These are phyloP conservation scores for Eupristina koningsbergeri DNA, from an alignment of 1,140 invertebrate species.

Conservation along the genomic window DNA sequence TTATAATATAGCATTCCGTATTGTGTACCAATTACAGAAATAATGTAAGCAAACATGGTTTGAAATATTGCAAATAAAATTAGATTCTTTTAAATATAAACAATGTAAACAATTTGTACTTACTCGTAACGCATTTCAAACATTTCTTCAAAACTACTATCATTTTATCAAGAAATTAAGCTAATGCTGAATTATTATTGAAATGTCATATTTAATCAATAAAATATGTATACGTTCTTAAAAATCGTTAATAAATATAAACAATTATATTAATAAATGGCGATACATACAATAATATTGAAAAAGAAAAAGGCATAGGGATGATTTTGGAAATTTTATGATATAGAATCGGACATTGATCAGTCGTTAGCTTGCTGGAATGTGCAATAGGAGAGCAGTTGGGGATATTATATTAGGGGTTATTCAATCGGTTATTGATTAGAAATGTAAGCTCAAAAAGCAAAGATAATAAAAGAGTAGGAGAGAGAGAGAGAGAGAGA, in stretches of 20 bases:
- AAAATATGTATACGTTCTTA: not conserved
- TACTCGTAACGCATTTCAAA: too few relatives aligned
- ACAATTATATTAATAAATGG: too few relatives aligned
- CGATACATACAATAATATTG: not conserved
- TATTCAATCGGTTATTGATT: conserved; percentile 73
- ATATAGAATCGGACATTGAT: conserved; percentile 62
- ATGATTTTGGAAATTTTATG: not conserved
- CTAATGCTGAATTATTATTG: too few relatives aligned
- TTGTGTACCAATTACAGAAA: not conserved
- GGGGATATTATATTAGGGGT: conserved; percentile 58
- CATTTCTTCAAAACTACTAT: too few relatives aligned
- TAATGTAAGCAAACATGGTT: not conserved
- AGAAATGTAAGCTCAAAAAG: conserved; percentile 66
- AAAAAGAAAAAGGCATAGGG: not conserved
- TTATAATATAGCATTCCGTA: not conserved
- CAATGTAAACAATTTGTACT: too few relatives aligned
- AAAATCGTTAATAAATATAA: not conserved
- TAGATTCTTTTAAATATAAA: not conserved
- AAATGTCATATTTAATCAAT: not conserved
- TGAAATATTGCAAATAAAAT: not conserved
- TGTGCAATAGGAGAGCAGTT: conserved; percentile 57
- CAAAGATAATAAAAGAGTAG: conserved; percentile 47
- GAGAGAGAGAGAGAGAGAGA: conserved; percentile 10
- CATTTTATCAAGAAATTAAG: too few relatives aligned
- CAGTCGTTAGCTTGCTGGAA: conserved; percentile 64